phyloP scores from a whole-genome alignment of 2,888 invertebrate species.

The Timema cristinae region DNA sequence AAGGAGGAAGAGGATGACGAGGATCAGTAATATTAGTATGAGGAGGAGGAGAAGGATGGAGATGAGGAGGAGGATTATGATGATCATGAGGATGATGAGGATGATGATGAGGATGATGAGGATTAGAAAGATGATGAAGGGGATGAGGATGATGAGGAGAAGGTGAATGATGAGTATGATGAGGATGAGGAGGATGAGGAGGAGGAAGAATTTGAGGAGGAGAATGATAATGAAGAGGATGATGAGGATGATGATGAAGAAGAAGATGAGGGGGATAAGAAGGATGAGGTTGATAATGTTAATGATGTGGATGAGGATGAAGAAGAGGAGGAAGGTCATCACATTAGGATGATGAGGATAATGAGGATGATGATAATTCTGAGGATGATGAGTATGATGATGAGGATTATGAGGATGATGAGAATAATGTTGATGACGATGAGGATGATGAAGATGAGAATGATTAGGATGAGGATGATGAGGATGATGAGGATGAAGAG shows the following conservation, averaged over 20 bases:
- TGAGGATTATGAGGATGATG: too few species aligned
- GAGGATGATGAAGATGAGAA: neutral
- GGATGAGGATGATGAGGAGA: neutral
- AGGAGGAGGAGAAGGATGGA: too few species aligned
- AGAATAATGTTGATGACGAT: too few species aligned
- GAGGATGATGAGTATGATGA: too few species aligned
- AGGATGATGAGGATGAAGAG: too few species aligned
- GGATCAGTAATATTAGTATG: neutral
- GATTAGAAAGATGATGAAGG: too few species aligned
- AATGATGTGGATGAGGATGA: neutral
- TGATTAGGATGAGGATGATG: too few species aligned
- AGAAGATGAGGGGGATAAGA: neutral
- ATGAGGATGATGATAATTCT: too few species aligned
- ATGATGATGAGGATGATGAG: too few species aligned
- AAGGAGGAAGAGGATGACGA: too few species aligned
- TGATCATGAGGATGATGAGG: too few species aligned
- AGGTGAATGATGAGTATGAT: neutral
- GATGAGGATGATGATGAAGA: neutral
- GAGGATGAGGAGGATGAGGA: neutral
- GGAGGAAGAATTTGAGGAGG: neutral
- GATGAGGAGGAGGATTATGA: too few species aligned
- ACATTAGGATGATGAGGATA: neutral
- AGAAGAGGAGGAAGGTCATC: neutral
- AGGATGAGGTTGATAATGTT: neutral
- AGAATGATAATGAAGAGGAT: neutral